phyloP scores from a whole-genome alignment of 2,888 invertebrate genomes.

The Aphodius sticticus region DNA sequence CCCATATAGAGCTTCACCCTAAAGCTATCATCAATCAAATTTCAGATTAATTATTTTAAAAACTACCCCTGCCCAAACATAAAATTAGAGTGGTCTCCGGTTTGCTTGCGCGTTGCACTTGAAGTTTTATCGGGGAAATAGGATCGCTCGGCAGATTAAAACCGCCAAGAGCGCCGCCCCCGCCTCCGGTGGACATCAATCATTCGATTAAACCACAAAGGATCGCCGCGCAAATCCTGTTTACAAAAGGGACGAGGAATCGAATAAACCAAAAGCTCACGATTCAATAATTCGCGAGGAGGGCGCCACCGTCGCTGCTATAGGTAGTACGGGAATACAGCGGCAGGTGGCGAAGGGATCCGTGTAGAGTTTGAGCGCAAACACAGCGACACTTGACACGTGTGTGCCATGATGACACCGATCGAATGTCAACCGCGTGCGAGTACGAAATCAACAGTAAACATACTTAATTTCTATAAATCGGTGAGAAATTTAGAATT shows the following conservation, averaged over 20 bases:
- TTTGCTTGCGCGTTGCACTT: not conserved
- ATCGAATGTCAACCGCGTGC: not conserved
- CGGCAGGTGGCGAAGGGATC: not conserved
- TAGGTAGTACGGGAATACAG: not conserved
- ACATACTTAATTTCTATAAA: not conserved
- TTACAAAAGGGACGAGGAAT: not conserved
- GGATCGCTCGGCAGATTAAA: not conserved
- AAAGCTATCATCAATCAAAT: not conserved
- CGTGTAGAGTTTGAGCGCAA: not conserved
- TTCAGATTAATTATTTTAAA: not conserved
- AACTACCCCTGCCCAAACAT: not conserved
- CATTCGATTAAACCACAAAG: constrained; percentile 4
- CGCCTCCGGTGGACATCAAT: not conserved
- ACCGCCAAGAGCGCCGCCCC: not conserved
- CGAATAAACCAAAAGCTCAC: not conserved
- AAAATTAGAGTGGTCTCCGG: not conserved
- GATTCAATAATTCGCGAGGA: not conserved
- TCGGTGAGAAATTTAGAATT: too few species aligned
- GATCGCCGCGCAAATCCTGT: not conserved
- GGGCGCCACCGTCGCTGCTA: not conserved
- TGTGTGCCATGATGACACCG: not conserved
- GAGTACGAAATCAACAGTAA: not conserved
- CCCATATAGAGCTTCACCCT: not conserved
- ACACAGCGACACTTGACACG: not conserved
- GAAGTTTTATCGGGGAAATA: not conserved